A percentile compares a stretch with the other conserved stretches of the same genome.
Conservation (phyloP, 2,888 invertebrate species). For the Cactoblastis cactorum region DNA sequence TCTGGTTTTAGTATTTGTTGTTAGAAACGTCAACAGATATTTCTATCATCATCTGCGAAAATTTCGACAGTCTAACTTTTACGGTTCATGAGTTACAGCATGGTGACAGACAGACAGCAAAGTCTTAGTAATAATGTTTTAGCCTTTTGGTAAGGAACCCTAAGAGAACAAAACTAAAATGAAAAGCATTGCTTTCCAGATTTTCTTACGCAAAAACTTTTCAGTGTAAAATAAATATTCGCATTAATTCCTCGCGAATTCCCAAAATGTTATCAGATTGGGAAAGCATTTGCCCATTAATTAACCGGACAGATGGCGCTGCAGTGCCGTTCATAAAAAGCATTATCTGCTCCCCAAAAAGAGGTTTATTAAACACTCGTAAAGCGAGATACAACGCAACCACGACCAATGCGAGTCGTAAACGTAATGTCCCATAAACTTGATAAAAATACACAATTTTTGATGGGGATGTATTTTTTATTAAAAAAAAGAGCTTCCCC, state of each 20-base stretch:
- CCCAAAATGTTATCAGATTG: conserved; percentile 14
- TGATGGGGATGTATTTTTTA: background rate
- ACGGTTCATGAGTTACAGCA: no score
- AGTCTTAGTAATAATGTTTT: no score
- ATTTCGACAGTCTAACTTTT: no score
- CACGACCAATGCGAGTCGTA: conserved; percentile 41
- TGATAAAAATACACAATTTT: conserved; percentile 20
- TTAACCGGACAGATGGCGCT: conserved; percentile 45
- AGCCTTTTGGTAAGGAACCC: no score
- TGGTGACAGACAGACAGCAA: no score
- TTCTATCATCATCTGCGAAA: no score
- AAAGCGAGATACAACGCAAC: no score
- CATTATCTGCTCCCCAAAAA: conserved; percentile 49
- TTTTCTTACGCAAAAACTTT: no score
- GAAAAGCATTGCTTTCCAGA: no score
- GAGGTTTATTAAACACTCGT: conserved; percentile 69
- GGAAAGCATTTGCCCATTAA: conserved; percentile 26
- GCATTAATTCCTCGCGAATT: background rate
- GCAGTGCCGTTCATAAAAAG: conserved; percentile 59
- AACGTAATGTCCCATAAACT: conserved; percentile 31
- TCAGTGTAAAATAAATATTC: background rate
- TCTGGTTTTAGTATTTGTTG: no score
- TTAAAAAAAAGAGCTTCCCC: background rate
- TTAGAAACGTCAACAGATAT: no score
- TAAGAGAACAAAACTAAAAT: no score